Conservation (phyloP, 2,113 vertebrate genomes). For the Oceanites oceanicus region DNA sequence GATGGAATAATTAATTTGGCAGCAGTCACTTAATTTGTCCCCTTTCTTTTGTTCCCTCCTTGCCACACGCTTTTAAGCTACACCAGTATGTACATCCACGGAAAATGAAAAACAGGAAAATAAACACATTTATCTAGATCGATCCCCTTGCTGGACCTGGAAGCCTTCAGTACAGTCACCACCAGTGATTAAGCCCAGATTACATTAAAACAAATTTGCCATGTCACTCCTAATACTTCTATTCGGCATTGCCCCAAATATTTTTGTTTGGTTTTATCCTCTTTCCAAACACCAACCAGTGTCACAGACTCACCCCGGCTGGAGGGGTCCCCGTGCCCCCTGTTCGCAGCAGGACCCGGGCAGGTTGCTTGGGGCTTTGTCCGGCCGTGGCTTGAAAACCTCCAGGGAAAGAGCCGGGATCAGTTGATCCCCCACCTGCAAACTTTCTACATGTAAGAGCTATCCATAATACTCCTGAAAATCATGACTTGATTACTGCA, state of each 20-base stretch:
- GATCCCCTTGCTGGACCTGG: not conserved
- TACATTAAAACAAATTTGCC: constrained; percentile 1
- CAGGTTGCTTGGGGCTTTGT: not conserved
- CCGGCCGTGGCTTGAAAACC: fast-evolving
- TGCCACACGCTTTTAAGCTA: not conserved
- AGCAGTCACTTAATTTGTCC: not conserved
- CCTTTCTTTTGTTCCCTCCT: not conserved
- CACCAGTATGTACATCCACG: not conserved
- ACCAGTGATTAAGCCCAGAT: not conserved
- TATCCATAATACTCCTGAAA: not conserved
- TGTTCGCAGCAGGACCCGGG: not conserved
- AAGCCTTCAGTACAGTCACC: not conserved
- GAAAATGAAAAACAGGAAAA: not conserved
- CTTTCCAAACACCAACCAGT: not conserved
- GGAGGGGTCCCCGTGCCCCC: not conserved
- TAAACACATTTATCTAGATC: not conserved
- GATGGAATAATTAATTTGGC: constrained; percentile 22
- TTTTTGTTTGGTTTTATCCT: not conserved
- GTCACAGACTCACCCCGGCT: not conserved
- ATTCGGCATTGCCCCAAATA: not conserved
- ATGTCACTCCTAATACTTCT: not conserved
- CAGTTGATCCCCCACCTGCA: not conserved
- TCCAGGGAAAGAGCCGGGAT: not conserved
- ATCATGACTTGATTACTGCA: not conserved
- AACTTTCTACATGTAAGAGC: not conserved